These are phyloP conservation scores for Thera britannica DNA, from an alignment of 2,888 invertebrate species.

Conservation along the genomic window DNA sequence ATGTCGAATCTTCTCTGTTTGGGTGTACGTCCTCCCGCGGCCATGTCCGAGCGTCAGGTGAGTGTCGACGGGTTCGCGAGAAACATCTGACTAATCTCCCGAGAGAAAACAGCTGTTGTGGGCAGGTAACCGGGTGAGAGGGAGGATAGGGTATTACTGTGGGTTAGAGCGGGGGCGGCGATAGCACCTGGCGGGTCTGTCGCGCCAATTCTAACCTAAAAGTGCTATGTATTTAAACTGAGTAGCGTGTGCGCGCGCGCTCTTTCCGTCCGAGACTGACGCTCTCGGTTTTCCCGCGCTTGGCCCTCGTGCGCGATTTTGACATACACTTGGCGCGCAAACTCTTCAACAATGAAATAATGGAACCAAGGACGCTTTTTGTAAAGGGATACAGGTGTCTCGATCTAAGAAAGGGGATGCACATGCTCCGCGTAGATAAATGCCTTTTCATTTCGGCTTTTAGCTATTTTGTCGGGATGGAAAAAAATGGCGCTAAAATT, in stretches of 20 bases:
- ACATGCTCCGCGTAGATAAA: conserved; percentile 36
- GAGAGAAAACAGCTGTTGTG: conserved; percentile 83
- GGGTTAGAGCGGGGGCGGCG: conserved; percentile 67
- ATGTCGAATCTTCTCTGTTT: conserved; percentile 77
- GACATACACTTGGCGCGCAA: conserved; percentile 82
- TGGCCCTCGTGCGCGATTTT: conserved; percentile 73
- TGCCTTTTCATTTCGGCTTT: conserved; percentile 1
- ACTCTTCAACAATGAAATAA: conserved; percentile 73
- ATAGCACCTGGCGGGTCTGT: conserved; percentile 74
- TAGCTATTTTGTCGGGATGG: conserved; percentile 31
- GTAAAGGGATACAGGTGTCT: conserved; percentile 74
- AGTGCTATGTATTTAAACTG: conserved; percentile 40
- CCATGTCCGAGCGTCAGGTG: conserved; percentile 79
- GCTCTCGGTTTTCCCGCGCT: conserved; percentile 75
- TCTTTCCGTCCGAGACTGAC: conserved; percentile 62
- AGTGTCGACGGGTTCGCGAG: conserved; percentile 76
- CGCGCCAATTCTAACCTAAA: conserved; percentile 84
- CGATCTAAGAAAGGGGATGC: conserved; percentile 64
- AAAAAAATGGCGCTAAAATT: conserved; percentile 45
- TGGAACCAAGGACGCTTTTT: conserved; percentile 82
- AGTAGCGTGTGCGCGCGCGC: conserved; percentile 70
- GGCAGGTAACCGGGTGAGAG: conserved; percentile 72
- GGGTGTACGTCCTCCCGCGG: conserved; percentile 78
- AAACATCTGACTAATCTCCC: conserved; percentile 84
- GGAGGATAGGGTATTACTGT: conserved; percentile 49